Evolutionary conservation across 2,113 vertebrate species (phyloP), one percentile per base, ranked within the genome.

Genomic region (Ahaetulla prasina): DNA sequence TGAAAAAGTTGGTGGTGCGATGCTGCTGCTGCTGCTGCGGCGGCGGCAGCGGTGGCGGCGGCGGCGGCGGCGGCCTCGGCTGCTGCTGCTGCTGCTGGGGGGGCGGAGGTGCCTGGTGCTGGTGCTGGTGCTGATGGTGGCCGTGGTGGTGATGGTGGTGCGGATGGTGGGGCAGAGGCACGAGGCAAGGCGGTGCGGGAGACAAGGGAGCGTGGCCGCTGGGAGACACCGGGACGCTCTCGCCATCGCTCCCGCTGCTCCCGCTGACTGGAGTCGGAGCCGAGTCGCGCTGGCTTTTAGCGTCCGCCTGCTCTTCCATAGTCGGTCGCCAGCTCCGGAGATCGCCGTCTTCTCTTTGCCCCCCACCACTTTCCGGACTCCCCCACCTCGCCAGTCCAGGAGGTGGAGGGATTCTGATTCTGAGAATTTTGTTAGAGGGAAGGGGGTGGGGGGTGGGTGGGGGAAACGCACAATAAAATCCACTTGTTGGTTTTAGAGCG

Each of bases 1-100:
- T 99, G 97, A 99, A 99, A 96, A 99, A 99, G 98, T 99, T 99
- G 94, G 99, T 99, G 96, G 98, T 99, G 96, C 98, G 97, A 96
- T 98, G 98, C 84, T 97, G 97, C 96, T 97, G 98, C 97, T 98
- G 98, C 90, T 97, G 98, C 35, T 97, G 98, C 94, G 96, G 98
- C 94, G 97, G 98, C 45, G 97, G 97, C 85, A 97, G 93, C 25
- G 50, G 50, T 0, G 20, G 54, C 4, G 53, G 90, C 3, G 43
- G 54, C 4, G 39, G 90, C 3, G 3, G 57, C 90, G 50, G 95
- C 94, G 97, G 54, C 54, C 6, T 7, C 54, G 5, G 88, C 94
- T 74, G 96, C 18, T 92, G 96, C 93, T 39, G 96, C 35, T 74
- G 98, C 63, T 91, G 96, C 53, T 93, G 96, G 47, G 95, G 95